These are phyloP conservation scores for Sus scrofa DNA, from an alignment of 2,113 vertebrate genomes.

Conservation along the genomic window DNA sequence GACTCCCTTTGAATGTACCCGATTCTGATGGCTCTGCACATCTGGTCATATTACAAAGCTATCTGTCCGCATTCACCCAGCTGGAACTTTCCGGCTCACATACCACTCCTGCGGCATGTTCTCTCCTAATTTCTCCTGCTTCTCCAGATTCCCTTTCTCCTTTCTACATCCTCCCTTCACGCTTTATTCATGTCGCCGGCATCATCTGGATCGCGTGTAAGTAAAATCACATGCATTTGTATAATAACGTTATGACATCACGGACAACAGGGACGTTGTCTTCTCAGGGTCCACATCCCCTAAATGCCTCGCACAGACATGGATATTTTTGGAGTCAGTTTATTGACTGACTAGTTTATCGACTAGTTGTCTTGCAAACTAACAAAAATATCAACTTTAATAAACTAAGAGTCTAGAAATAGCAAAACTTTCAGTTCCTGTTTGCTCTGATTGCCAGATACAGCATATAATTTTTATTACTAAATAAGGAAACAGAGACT, in stretches of 20 bases:
- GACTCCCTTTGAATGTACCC: rapidly evolving
- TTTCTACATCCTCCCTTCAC: neutral
- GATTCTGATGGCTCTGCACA: neutral
- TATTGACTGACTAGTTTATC: neutral
- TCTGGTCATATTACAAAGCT: neutral
- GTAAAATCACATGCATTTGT: neutral
- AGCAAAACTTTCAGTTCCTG: neutral
- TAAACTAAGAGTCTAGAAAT: neutral
- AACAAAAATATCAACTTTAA: neutral
- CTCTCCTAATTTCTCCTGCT: neutral
- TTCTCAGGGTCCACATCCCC: neutral
- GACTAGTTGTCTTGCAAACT: neutral
- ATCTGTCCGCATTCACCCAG: neutral
- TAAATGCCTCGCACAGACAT: neutral
- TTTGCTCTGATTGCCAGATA: neutral
- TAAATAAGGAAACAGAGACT: neutral
- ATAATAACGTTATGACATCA: neutral
- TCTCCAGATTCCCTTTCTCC: neutral
- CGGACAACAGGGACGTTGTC: neutral
- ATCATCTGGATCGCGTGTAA: neutral
- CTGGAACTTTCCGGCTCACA: neutral
- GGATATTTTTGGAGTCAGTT: neutral
- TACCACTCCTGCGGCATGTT: neutral
- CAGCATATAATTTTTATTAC: neutral
- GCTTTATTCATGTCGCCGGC: neutral